Evolutionary conservation across 1,140 invertebrate genomes (phyloP).

Genomic region (Helicoverpa armigera): DNA sequence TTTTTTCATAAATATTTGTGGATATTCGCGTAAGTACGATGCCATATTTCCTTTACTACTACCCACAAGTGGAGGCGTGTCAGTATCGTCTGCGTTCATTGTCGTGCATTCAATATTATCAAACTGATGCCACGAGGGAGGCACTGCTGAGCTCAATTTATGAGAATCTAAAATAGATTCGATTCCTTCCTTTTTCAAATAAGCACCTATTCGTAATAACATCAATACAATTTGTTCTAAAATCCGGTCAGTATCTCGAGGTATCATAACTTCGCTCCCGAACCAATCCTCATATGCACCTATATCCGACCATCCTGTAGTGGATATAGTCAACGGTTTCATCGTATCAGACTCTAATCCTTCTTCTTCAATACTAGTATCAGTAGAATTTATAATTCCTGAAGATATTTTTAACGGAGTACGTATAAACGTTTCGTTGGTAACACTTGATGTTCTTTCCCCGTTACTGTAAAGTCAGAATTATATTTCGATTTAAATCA

Average conservation of each 20-base stretch:
- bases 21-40: conserved; percentile 76
- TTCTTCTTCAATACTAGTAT: conserved; percentile 53
- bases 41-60: conserved; percentile 65
- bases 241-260: conserved; percentile 76
- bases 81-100: conserved; percentile 62
- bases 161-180: conserved; percentile 48
- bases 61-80: conserved; percentile 67
- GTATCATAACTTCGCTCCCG: conserved; percentile 71
- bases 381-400: neutral
- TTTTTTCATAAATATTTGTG: conserved; percentile 79
- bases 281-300: conserved; percentile 75
- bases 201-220: conserved; percentile 72
- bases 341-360: conserved; percentile 53
- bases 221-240: conserved; percentile 81
- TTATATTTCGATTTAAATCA: neutral
- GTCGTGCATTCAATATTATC: conserved; percentile 58
- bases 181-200: conserved; percentile 64
- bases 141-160: conserved; percentile 55
- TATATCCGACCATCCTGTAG: conserved; percentile 66
- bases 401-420: conserved; percentile 38
- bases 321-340: conserved; percentile 49
- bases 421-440: neutral
- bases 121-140: conserved; percentile 50
- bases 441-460: conserved; percentile 53
- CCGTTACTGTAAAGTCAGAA: conserved; percentile 61